A percentile compares a stretch with the other conserved stretches of the same genome.
Conservation (phyloP, 2,888 invertebrate species). For the Drosophila merina region DNA sequence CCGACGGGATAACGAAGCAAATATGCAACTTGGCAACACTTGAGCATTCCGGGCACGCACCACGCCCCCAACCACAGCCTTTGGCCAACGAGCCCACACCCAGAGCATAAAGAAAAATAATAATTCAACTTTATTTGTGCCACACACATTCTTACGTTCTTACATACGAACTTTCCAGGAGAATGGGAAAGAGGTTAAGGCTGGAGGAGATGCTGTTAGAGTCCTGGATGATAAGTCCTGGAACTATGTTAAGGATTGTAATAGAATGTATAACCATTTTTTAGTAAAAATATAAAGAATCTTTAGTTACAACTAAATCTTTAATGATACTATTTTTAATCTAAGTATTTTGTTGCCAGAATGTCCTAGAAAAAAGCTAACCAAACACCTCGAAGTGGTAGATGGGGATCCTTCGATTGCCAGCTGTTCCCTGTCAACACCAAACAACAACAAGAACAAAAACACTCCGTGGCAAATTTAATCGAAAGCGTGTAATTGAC, state of each 20-base stretch:
- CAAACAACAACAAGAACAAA: conserved; percentile 29
- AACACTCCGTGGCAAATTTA: conserved; percentile 70
- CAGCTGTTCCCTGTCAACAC: conserved; percentile 77
- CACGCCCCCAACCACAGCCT: conserved; percentile 49
- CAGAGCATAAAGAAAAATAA: conserved; percentile 73
- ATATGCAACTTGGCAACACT: conserved; percentile 72
- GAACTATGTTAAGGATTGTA: neutral
- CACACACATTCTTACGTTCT: conserved; percentile 50
- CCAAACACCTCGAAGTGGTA: conserved; percentile 10
- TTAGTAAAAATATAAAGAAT: neutral
- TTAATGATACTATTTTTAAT: neutral
- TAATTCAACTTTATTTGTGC: conserved; percentile 78
- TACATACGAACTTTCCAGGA: conserved; percentile 1
- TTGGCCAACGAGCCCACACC: conserved; percentile 3
- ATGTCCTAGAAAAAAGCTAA: neutral
- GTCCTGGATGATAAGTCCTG: neutral
- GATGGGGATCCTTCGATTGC: conserved; percentile 47
- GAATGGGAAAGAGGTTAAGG: neutral
- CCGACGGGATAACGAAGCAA: conserved; percentile 70
- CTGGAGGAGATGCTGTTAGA: neutral
- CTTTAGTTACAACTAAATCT: too few relatives aligned
- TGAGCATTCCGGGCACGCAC: conserved; percentile 71
- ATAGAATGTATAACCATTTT: neutral
- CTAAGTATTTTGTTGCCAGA: neutral
- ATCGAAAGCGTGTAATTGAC: conserved; percentile 77